Evolutionary conservation across 2,888 invertebrate genomes (phyloP).

Genomic region (Buathra laborator): DNA sequence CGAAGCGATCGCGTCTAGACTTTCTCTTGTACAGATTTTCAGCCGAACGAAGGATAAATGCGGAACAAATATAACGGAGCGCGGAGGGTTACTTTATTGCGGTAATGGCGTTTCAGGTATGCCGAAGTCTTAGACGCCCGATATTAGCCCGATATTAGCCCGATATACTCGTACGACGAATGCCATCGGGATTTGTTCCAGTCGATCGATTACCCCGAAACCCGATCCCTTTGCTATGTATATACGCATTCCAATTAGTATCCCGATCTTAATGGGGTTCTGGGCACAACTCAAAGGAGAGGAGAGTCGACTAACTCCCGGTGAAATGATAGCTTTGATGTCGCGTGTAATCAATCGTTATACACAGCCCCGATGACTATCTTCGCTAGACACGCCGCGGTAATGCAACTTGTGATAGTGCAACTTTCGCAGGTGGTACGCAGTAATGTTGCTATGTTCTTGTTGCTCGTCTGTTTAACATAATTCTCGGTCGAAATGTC

Average conservation of each 20-base stretch:
- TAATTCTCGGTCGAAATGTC: constrained; percentile 64
- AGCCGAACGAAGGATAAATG: constrained; percentile 5
- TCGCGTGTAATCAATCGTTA: constrained; percentile 16
- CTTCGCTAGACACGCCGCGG: background rate
- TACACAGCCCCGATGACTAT: constrained; percentile 8
- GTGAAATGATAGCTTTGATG: constrained; percentile 27
- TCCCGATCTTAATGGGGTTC: constrained; percentile 26
- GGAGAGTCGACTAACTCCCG: constrained; percentile 12
- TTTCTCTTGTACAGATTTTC: constrained; percentile 47
- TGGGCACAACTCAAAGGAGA: background rate
- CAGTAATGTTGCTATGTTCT: constrained; percentile 12
- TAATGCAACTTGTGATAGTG: background rate
- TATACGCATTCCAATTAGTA: constrained; percentile 37
- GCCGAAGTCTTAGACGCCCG: background rate
- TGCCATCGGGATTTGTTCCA: constrained; percentile 11
- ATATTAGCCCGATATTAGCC: background rate
- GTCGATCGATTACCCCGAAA: constrained; percentile 19
- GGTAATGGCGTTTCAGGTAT: constrained; percentile 36
- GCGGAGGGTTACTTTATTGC: constrained; percentile 21
- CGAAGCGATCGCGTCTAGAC: constrained; percentile 22
- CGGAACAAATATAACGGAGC: constrained; percentile 28
- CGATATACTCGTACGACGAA: background rate
- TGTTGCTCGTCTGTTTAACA: constrained; percentile 50
- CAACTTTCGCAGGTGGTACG: constrained; percentile 15
- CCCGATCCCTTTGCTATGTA: constrained; percentile 11